Evolutionary conservation across 2,888 invertebrate genomes (phyloP), one percentile per base, ranked within the genome.

Genomic region (Leptopterna dolabrata): DNA sequence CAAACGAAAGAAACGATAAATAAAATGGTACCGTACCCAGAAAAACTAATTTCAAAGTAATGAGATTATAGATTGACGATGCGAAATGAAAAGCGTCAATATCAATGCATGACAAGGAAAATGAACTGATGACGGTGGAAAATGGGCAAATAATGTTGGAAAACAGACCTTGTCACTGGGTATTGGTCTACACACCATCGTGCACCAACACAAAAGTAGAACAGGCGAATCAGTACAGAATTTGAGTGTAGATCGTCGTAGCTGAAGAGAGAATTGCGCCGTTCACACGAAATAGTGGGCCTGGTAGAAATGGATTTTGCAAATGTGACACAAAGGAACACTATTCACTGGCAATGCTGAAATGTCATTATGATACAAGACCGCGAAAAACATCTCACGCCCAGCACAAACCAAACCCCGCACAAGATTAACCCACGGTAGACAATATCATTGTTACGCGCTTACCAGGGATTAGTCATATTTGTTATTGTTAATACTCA

Each of bases 121-220:
- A 55, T 55, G 1, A 63, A 63, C 24, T 63, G 11, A 63, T 11
- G 24, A 19, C 7, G 63, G 19, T 11, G 63, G 43, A 78, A 78
- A 24, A 76, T 43, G 13, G 76, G 43, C 4, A 76, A 76, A 78
- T 78, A 78, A 45, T 78, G 19, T 78, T 78, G 43, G 7, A 78
- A 13, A 41, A 81, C 71, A 41, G 71, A 87, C 87, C 87, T 87
- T 87, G 81, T 87, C 87, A 81, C 81, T 87, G 71, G 87, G 87
- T 71, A 87, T 87, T 36, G 87, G 87, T 81, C 87, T 87, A 63
- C 87, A 87, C 47, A 87, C 87, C 87, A 87, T 87, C 24, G 87
- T 87, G 87, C 81, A 80, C 81, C 87, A 78, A 70, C 83, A 83
- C 83, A 36, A 83, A 45, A 70, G 70, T 76, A 43, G 73, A 76